phyloP scores from a whole-genome alignment of 1,140 invertebrate species.

The Ostrea edulis region DNA sequence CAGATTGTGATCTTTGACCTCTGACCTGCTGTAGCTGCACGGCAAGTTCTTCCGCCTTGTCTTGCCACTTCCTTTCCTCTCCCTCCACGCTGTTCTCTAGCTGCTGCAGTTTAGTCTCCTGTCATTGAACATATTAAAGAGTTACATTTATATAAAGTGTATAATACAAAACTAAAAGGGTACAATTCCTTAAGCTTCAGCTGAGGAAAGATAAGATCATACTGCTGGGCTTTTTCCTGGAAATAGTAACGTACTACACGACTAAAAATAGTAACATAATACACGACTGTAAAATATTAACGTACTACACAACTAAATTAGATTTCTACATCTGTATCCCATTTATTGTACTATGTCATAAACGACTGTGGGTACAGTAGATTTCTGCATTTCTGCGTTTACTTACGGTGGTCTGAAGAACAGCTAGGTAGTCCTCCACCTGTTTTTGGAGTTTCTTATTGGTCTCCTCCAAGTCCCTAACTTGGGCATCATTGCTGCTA shows the following conservation, averaged over 20 bases:
- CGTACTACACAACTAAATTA: too few species aligned
- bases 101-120: conserved; percentile 85
- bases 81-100: conserved; percentile 86
- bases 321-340: too few species aligned
- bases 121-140: conserved; percentile 18
- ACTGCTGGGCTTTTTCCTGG: not conserved
- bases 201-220: not conserved
- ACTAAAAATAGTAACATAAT: not conserved
- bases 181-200: not conserved
- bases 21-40: conserved; percentile 69
- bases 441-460: conserved; percentile 67
- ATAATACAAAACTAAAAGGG: not conserved
- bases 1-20: not conserved
- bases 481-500: conserved; percentile 43
- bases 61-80: conserved; percentile 86
- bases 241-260: not conserved
- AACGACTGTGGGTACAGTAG: too few species aligned
- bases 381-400: too few species aligned
- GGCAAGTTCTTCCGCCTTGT: conserved; percentile 72
- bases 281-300: too few species aligned
- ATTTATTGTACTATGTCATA: too few species aligned
- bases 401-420: conserved; percentile 75
- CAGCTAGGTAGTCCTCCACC: conserved; percentile 70
- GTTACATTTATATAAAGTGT: too few species aligned
- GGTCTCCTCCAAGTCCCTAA: conserved; percentile 57